Base-by-base conservation (phyloP, 2,113 vertebrate genomes). In the Dicentrarchus labrax region DNA sequence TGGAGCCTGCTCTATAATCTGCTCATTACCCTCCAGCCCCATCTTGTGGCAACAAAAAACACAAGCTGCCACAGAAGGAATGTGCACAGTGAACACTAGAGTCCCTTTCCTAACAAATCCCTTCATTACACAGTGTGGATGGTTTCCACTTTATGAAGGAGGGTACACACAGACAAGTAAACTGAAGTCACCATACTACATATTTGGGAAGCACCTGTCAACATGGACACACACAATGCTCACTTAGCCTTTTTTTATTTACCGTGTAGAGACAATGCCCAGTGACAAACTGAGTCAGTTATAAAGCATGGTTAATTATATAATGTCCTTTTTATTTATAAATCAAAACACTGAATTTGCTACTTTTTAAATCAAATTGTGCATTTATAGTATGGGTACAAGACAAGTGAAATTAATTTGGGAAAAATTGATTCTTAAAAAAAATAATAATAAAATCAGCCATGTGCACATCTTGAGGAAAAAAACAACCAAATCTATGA, bases 31-130 rank as follows among this genome's bases (percentile, higher is more conserved):
- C 84, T 81, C 65, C 61, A 84, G 83, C 84, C 2, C 94, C 93
- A 94, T 90, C 94, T 94, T 68, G 89, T 94, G 95, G 87, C 24
- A 38, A 69, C 8, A 73, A 59, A 43, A 19, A 12, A 36, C 16
- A 48, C 54, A 51, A 17, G 45, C 24, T 54, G 45, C 69, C 50
- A 72, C 4, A 1, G 9, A 41, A 48, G 47, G 13, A 54, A 64
- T 10, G 7, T 65, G 39, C 48, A 71, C 16, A 45, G 47, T 45
- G 38, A 67, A 39, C 45, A 8, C 3, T 36, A 3, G 11, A 16
- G 21, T 39, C 16, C 17, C 51, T 47, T 82, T 54, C 9, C 38
- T 10, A 38, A 48, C 8, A 38, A 71, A 71, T 54, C 6, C 56
- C 17, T 76, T 41, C 30, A 50, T 38, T 39, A 41, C 10, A 60